Conservation (phyloP, 2,888 invertebrate species). For the Tipula lateralis region DNA sequence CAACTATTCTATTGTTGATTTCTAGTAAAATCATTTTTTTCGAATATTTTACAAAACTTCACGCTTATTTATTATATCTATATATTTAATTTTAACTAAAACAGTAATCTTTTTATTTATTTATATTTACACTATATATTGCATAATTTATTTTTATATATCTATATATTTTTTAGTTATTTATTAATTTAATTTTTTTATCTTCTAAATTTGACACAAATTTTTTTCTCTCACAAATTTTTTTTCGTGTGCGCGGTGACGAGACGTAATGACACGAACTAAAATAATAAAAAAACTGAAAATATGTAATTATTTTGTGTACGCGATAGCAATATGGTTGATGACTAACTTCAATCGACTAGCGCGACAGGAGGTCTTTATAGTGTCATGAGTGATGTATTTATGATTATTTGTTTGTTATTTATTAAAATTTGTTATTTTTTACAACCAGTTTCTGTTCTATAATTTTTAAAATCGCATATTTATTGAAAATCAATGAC, state of each 20-base stretch:
- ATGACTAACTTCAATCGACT: neutral
- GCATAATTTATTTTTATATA: neutral
- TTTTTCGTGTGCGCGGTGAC: conserved; percentile 12
- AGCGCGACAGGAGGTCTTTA: neutral
- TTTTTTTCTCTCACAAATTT: neutral
- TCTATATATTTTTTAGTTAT: neutral
- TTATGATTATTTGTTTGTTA: neutral
- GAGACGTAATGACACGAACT: conserved; percentile 19
- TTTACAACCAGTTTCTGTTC: too few species aligned
- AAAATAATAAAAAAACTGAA: neutral
- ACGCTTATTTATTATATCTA: neutral
- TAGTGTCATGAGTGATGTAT: neutral
- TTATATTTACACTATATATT: conserved; percentile 11
- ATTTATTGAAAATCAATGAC: neutral
- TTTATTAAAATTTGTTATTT: neutral
- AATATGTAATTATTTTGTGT: neutral
- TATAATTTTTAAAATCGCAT: neutral
- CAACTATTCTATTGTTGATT: conserved; percentile 98
- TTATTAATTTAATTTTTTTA: neutral
- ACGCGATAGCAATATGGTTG: neutral
- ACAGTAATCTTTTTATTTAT: neutral
- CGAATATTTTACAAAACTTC: neutral
- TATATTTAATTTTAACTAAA: neutral
- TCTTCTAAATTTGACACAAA: conserved; percentile 14
- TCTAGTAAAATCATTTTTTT: conserved; percentile 86